Conservation (phyloP, 2,113 vertebrate species). For the Bettongia penicillata region DNA sequence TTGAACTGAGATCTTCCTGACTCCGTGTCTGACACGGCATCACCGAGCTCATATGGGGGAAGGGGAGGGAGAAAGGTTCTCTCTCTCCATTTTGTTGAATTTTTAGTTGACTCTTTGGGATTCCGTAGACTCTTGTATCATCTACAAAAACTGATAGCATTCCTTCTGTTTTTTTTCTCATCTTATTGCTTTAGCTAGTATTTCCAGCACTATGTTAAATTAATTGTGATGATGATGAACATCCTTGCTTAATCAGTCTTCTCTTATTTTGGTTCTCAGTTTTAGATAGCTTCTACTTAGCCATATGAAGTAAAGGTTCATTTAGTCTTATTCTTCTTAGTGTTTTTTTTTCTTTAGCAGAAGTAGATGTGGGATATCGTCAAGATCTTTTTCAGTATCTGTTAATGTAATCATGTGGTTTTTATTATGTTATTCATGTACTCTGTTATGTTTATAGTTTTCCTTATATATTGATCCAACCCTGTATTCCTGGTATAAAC, state of each 20-base stretch:
- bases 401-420: background rate
- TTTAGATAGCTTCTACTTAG: background rate
- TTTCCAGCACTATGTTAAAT: background rate
- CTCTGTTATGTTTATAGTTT: background rate
- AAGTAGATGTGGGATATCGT: background rate
- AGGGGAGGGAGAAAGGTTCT: background rate
- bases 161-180: background rate
- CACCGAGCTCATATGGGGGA: background rate
- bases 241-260: background rate
- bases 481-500: background rate
- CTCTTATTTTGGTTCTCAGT: background rate
- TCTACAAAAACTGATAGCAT: constrained; percentile 15
- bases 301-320: background rate
- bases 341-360: background rate
- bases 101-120: constrained; percentile 20
- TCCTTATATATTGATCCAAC: background rate
- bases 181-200: constrained; percentile 2
- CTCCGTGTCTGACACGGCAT: background rate
- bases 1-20: background rate
- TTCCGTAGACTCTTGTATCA: constrained; percentile 6
- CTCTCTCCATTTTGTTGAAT: background rate
- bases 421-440: background rate
- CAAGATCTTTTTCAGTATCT: background rate
- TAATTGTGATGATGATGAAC: background rate
- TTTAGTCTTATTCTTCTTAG: background rate